Evolutionary conservation across 2,113 vertebrate genomes (phyloP).

Genomic region (Nannobrachium achirus): DNA sequence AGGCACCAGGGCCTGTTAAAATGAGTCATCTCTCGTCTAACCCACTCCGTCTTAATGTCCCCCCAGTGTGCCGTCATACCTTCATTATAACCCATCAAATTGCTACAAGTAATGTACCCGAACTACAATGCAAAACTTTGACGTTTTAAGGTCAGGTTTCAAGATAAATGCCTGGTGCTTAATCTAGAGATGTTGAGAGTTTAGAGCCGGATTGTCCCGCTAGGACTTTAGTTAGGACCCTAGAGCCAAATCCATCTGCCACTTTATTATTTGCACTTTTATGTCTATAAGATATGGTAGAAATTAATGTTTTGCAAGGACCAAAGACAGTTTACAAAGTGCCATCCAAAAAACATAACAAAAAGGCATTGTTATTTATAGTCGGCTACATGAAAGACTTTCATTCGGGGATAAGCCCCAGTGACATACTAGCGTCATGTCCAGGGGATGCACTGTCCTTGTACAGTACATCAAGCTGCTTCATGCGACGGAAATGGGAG

Average conservation of each 20-base stretch:
- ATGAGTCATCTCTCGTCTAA: conserved; percentile 49
- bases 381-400: no score
- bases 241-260: neutral
- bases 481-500: no score
- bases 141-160: conserved; percentile 35
- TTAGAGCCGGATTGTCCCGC: neutral
- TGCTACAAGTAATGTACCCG: conserved; percentile 38
- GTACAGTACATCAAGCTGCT: no score
- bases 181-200: neutral
- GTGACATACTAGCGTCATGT: no score
- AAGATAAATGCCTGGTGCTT: conserved; percentile 12
- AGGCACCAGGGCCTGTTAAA: conserved; percentile 65
- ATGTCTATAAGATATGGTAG: no score
- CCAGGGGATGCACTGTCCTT: no score
- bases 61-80: conserved; percentile 54
- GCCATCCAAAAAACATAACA: no score
- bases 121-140: conserved; percentile 18
- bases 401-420: no score
- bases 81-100: conserved; percentile 38
- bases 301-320: no score
- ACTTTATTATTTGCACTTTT: no score
- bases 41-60: conserved; percentile 56
- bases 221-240: conserved; percentile 17
- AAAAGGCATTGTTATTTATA: no score
- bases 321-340: no score